Base-by-base conservation (phyloP, 2,797 vertebrate species). In the Argya squamiceps region DNA sequence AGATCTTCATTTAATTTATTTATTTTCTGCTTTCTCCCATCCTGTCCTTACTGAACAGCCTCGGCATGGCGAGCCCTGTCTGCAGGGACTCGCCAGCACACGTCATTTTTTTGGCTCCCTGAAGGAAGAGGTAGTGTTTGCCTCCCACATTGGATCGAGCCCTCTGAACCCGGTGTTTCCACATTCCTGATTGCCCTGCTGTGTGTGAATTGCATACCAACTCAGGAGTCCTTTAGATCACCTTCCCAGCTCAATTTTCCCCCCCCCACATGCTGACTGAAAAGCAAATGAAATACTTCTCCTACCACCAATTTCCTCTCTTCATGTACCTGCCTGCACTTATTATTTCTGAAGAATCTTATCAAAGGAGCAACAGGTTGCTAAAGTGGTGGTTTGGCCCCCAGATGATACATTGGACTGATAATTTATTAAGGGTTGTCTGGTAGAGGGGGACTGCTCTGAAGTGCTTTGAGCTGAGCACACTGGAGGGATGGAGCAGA, bases 241-340 rank as follows among this genome's bases (percentile, higher is more conserved):
- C 89, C 91, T 94, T 94, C 86, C 23, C 34, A 73, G 56, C 69
- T 88, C 78, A 36, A 9, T 64, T 73, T 32, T 32, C 10, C 2
- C 2, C 18, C 27, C 46, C n/a, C 11, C 47, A 22, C 22, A 12
- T 18, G 34, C 55, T 84, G 85, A 84, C 58, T 87, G 90, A 93
- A 95, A 96, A 95, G 37, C 60, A 95, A 95, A 94, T 88, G 0
- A 78, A 95, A 92, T 37, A 50, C 39, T 55, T 95, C 63, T 89
- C 75, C 52, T 36, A 21, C 65, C 87, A 89, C 41, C 43, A 37
- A 27, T 91, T 85, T 87, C 87, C 70, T 81, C 79, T 80, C 80
- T 56, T 76, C 55, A 3, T 20, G 55, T 75, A 60, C 59, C 84
- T 65, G 47, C 80, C 76, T 75, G 53, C 52, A 64, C 22, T 88